Evolutionary conservation across 2,113 vertebrate genomes (phyloP).

Genomic region (Spea multiplicata): DNA sequence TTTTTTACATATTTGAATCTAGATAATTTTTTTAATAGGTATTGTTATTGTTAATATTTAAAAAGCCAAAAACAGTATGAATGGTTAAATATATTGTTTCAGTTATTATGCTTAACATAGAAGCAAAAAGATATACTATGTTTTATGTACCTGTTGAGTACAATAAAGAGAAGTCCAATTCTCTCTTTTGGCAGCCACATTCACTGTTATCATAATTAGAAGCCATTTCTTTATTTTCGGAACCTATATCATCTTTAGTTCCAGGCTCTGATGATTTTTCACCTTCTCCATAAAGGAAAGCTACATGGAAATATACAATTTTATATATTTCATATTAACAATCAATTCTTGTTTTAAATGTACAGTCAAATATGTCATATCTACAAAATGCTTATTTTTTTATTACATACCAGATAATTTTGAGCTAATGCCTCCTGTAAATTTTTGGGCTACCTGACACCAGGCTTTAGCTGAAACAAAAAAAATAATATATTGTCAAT

Average conservation of each 20-base stretch:
- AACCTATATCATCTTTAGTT: constrained; percentile 61
- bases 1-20: too few species aligned
- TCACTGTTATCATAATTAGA: constrained; percentile 81
- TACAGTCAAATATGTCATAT: not conserved
- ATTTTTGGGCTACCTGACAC: constrained; percentile 96
- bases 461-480: constrained; percentile 81
- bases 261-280: constrained; percentile 76
- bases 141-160: constrained; percentile 88
- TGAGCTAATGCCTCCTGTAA: constrained; percentile 89
- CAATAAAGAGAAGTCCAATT: constrained; percentile 79
- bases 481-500: not conserved
- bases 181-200: constrained; percentile 76
- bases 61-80: too few species aligned
- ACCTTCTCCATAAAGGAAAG: constrained; percentile 77
- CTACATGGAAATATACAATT: not conserved
- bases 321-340: not conserved
- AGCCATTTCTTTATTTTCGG: constrained; percentile 54
- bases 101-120: too few species aligned
- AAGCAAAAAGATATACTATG: not conserved
- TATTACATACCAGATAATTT: constrained; percentile 88
- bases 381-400: not conserved
- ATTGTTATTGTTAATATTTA: too few species aligned
- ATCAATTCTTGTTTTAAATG: not conserved
- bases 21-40: too few species aligned
- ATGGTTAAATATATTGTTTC: too few species aligned